phyloP scores from a whole-genome alignment of 2,888 invertebrate genomes.

The Ectropis crepuscularia region DNA sequence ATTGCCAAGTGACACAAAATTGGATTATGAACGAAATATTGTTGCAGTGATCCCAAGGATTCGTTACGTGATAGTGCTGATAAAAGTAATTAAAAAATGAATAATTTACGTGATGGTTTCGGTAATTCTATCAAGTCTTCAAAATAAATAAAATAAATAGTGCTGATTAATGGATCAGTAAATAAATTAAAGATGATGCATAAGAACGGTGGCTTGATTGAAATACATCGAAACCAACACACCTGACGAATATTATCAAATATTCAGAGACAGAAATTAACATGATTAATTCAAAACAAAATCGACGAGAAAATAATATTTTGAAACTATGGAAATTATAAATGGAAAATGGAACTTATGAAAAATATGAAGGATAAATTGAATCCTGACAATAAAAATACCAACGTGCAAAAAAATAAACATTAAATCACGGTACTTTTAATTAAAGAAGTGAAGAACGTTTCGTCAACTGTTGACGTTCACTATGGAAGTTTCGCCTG shows the following conservation, averaged over 20 bases:
- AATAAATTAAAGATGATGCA: conserved; percentile 1
- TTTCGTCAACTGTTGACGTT: conserved; percentile 74
- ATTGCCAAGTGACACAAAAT: conserved; percentile 72
- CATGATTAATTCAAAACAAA: background rate
- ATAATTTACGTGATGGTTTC: conserved; percentile 49
- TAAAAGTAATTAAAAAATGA: conserved; percentile 63
- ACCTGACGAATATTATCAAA: conserved; percentile 57
- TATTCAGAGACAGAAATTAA: conserved; percentile 40
- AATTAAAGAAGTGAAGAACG: conserved; percentile 58
- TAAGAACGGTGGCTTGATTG: conserved; percentile 20
- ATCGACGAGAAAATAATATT: conserved; percentile 10
- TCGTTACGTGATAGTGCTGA: conserved; percentile 65
- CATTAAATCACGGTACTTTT: conserved; percentile 32
- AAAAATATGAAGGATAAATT: conserved; percentile 1
- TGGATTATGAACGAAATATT: conserved; percentile 68
- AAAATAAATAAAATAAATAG: conserved; percentile 10
- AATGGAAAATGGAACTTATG: background rate
- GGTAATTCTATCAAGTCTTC: conserved; percentile 51
- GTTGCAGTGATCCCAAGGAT: conserved; percentile 57
- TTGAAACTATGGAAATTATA: background rate
- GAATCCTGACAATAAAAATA: conserved; percentile 3
- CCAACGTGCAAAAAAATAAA: conserved; percentile 16
- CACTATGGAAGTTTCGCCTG: conserved; percentile 50
- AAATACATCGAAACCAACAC: conserved; percentile 30
- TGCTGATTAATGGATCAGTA: conserved; percentile 14